Percentiles rank a stretch among this genome's conserved stretches.
phyloP scores from a whole-genome alignment of 1,140 invertebrate genomes.

The Gryon sp. region DNA sequence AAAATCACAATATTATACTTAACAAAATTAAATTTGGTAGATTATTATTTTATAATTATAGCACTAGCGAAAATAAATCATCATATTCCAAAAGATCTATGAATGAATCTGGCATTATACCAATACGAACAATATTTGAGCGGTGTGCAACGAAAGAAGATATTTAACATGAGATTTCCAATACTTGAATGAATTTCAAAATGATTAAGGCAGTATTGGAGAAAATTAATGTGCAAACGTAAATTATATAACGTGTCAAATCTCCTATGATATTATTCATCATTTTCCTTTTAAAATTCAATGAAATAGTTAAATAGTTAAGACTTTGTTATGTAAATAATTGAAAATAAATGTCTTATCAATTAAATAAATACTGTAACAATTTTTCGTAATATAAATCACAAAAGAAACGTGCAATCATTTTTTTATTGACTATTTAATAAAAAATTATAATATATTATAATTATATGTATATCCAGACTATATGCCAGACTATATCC shows the following conservation, averaged over 20 bases:
- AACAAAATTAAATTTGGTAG: constrained; percentile 61
- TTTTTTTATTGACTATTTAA: too few relatives aligned
- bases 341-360: too few relatives aligned
- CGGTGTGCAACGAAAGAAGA: constrained; percentile 54
- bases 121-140: constrained; percentile 70
- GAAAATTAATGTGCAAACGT: constrained; percentile 33
- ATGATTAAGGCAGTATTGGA: constrained; percentile 25
- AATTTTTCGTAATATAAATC: too few relatives aligned
- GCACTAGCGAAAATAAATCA: constrained; percentile 68
- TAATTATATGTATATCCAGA: too few relatives aligned
- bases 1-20: too few relatives aligned
- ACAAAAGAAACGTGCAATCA: too few relatives aligned
- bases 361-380: too few relatives aligned
- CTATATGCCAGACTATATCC: too few relatives aligned
- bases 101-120: constrained; percentile 68
- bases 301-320: not conserved
- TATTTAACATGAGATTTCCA: constrained; percentile 56
- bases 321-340: too few relatives aligned
- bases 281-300: not conserved
- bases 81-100: constrained; percentile 57
- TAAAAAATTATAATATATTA: too few relatives aligned
- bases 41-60: constrained; percentile 40
- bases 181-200: constrained; percentile 46
- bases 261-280: constrained; percentile 5
- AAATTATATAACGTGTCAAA: constrained; percentile 11